Evolutionary conservation across 2,888 invertebrate species (phyloP).

Genomic region (Linnaemya vulpina): DNA sequence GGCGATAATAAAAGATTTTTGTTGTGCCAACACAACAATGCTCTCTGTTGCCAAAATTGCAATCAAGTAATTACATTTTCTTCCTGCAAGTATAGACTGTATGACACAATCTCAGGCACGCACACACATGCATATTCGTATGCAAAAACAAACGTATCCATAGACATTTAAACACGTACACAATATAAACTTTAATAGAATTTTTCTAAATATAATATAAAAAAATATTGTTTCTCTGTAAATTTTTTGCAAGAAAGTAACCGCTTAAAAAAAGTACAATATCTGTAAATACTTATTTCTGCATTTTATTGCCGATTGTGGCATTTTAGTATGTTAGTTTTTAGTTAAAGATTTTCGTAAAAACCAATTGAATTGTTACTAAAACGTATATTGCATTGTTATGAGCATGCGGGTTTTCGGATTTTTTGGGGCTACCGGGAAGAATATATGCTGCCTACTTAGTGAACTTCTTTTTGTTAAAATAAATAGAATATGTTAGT

Average conservation of each 20-base stretch:
- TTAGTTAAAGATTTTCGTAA: slow-evolving; percentile 40
- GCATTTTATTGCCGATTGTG: not conserved
- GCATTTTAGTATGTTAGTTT: not conserved
- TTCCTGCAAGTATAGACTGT: slow-evolving; percentile 29
- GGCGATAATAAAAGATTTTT: slow-evolving; percentile 36
- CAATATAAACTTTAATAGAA: slow-evolving; percentile 17
- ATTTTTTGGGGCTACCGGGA: too few relatives aligned
- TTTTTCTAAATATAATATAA: not conserved
- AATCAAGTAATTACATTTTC: slow-evolving; percentile 68
- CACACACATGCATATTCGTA: not conserved
- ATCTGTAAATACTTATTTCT: not conserved
- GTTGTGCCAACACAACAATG: slow-evolving; percentile 52
- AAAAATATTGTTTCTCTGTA: too few relatives aligned
- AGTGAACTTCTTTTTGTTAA: too few relatives aligned
- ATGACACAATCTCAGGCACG: slow-evolving; percentile 30
- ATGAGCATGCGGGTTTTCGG: not conserved
- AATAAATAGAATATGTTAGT: too few relatives aligned
- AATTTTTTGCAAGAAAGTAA: not conserved
- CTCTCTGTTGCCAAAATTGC: slow-evolving; percentile 61
- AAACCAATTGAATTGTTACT: slow-evolving; percentile 47
- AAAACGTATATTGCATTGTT: slow-evolving; percentile 41
- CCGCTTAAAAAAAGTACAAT: not conserved
- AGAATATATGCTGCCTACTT: too few relatives aligned
- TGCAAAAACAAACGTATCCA: not conserved
- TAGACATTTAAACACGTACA: not conserved